These are phyloP conservation scores for Canis aureus DNA, from an alignment of 2,113 vertebrate genomes.

Conservation along the genomic window DNA sequence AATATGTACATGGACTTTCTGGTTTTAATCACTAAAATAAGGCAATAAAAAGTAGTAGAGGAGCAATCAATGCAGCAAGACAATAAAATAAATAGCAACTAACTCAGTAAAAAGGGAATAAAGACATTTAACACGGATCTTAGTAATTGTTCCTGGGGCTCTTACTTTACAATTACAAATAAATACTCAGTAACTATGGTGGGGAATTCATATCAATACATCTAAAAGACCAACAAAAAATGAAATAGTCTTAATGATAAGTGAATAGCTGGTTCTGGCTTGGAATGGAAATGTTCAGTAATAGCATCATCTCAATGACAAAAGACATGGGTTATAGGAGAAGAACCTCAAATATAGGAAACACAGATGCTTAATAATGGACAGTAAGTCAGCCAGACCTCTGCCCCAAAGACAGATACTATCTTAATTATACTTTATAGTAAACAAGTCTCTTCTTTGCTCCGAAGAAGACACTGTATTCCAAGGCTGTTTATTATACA, in stretches of 20 bases:
- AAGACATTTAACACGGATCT: not conserved
- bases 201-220: not conserved
- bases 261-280: not conserved
- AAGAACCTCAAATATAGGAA: not conserved
- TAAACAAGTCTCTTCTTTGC: not conserved
- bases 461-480: not conserved
- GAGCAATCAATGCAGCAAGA: not conserved
- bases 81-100: conserved; percentile 40
- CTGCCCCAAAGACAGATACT: not conserved
- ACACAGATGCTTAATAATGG: not conserved
- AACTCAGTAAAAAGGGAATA: not conserved
- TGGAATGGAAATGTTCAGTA: not conserved
- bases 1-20: conserved; percentile 26
- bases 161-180: conserved; percentile 6
- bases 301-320: not conserved
- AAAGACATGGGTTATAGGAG: not conserved
- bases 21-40: conserved; percentile 48
- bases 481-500: not conserved
- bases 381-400: not conserved
- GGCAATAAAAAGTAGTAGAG: not conserved
- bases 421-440: not conserved
- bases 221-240: not conserved
- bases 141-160: not conserved
- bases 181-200: not conserved
- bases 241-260: not conserved